Base-by-base conservation (phyloP, 2,888 invertebrate species). In the Apamea anceps region DNA sequence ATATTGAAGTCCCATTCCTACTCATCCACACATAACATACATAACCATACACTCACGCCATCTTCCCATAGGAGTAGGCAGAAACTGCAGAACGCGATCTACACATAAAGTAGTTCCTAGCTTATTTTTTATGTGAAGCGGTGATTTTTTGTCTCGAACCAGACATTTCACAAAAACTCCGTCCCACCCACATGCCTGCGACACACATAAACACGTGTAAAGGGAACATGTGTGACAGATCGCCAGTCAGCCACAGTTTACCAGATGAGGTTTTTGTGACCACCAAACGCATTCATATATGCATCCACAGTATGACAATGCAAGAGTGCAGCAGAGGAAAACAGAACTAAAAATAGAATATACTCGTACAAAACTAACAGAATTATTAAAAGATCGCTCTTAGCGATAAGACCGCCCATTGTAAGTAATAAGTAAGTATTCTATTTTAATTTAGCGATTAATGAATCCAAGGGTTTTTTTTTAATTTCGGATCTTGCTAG, bases 211-310 rank as follows among this genome's bases (percentile, higher is more conserved):
- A 80, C 88, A 82, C 87, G 79, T 85, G 80, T 68, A 63, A 60
- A 73, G 81, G 81, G 72, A 80, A 66, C 85, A 84, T 78, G 75
- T 87, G 82, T 63, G 81, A 77, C 45, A 67, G 82, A 88, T 88
- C 67, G 37, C 63, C 63, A 32, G 45, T 32, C 71, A 32, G n/a
- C n/a, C 32, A 81, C 75, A 21, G 62, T 72, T 75, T 79, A 87
- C 72, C 72, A 80, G 71, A 83, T 76, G 82, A 80, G 77, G 82
- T 63, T 73, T 86, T 78, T 87, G 80, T 84, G 71, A 73, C 48
- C 77, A 7, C 75, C n/a, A 54, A 32, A 60, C 37, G 65, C 72
- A 72, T 28, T 32, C n/a, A 60, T 32, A 60, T 32, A 54, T 67
- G 18, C 32, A 79, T 65, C 60, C 67, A 51, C 15, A 72, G 21